These are phyloP conservation scores for Habropoda laboriosa DNA, from an alignment of 1,140 invertebrate species.

Conservation along the genomic window DNA sequence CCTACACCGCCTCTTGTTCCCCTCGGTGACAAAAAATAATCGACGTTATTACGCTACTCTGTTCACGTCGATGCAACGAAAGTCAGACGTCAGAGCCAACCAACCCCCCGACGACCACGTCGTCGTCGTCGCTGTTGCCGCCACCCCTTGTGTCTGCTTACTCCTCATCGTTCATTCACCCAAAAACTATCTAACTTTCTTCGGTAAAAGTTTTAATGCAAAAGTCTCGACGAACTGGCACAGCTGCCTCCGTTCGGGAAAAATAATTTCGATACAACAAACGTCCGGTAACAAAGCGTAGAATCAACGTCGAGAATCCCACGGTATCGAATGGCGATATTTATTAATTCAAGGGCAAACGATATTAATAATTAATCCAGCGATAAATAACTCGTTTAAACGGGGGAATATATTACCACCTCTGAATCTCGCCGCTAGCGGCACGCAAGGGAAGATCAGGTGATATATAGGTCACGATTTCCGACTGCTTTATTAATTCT, in stretches of 20 bases:
- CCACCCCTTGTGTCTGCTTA: no score
- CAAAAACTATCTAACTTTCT: neutral
- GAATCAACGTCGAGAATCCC: no score
- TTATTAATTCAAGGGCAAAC: no score
- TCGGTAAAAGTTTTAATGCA: neutral
- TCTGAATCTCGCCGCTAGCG: neutral
- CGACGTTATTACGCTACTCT: neutral
- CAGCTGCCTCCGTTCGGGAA: no score
- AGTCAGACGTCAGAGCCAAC: neutral
- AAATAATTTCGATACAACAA: neutral
- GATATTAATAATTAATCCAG: constrained; percentile 11
- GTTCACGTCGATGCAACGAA: neutral
- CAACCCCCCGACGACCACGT: neutral
- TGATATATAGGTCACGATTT: constrained; percentile 4
- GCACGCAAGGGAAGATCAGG: neutral
- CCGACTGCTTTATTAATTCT: constrained; percentile 37
- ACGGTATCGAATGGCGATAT: neutral
- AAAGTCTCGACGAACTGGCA: neutral
- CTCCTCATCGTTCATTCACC: neutral
- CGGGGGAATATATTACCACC: neutral
- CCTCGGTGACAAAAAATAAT: constrained; percentile 22
- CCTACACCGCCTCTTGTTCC: neutral
- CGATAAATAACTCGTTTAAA: constrained; percentile 10
- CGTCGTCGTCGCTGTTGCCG: no score
- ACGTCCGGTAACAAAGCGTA: neutral